Evolutionary conservation across 1,140 invertebrate genomes (phyloP).

Genomic region (Zaprionus inermis): DNA sequence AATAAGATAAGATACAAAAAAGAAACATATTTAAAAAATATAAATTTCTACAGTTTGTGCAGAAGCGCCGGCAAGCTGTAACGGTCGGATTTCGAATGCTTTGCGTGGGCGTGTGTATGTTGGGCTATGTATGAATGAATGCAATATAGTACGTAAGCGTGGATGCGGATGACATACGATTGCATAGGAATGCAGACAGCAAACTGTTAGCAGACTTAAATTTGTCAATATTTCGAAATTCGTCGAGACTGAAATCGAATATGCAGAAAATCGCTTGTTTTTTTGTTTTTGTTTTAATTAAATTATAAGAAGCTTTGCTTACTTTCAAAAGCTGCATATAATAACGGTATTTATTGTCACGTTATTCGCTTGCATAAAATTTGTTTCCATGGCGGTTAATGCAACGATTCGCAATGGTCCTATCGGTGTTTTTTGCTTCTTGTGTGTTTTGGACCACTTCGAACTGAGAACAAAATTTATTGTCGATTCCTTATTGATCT

Average conservation of each 20-base stretch:
- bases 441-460: constrained; percentile 2
- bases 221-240: not conserved
- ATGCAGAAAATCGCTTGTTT: not conserved
- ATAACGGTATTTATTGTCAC: constrained; percentile 1
- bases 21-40: no score
- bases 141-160: not conserved
- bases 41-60: not conserved
- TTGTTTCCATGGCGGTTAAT: not conserved
- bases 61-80: not conserved
- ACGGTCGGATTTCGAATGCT: not conserved
- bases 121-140: not conserved
- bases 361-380: not conserved
- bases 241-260: not conserved
- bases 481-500: not conserved
- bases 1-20: no score
- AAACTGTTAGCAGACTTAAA: not conserved
- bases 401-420: not conserved
- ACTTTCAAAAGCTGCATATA: not conserved
- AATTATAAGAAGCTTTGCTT: not conserved
- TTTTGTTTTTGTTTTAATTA: not conserved
- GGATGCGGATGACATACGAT: not conserved
- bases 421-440: constrained; percentile 1
- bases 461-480: not conserved
- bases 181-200: not conserved
- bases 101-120: not conserved